Conservation (phyloP, 2,888 invertebrate species). For the Peribatodes rhomboidaria region DNA sequence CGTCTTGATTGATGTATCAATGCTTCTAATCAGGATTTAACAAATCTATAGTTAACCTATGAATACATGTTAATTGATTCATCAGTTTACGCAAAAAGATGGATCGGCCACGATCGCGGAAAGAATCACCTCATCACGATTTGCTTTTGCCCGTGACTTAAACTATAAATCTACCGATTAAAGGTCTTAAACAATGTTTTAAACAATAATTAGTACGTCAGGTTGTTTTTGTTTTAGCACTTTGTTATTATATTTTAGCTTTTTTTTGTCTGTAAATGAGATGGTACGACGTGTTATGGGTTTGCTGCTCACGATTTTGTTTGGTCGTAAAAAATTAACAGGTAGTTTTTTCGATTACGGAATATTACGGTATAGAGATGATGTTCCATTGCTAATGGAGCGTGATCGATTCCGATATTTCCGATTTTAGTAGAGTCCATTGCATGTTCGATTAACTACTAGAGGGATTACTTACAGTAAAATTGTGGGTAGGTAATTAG, state of each 20-base stretch:
- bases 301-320: slow-evolving; percentile 48
- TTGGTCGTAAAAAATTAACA: slow-evolving; percentile 22
- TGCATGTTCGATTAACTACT: not conserved
- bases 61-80: slow-evolving; percentile 58
- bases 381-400: slow-evolving; percentile 14
- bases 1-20: slow-evolving; percentile 42
- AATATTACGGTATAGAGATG: slow-evolving; percentile 14
- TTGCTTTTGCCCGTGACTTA: slow-evolving; percentile 58
- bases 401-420: slow-evolving; percentile 12
- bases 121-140: slow-evolving; percentile 68
- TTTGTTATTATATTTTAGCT: slow-evolving; percentile 48
- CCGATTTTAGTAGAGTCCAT: not conserved
- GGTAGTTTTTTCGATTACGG: slow-evolving; percentile 35
- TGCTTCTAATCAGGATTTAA: slow-evolving; percentile 38
- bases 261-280: slow-evolving; percentile 50
- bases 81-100: slow-evolving; percentile 53
- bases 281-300: slow-evolving; percentile 33
- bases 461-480: too few relatives aligned
- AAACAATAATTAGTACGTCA: slow-evolving; percentile 58
- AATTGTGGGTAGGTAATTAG: too few relatives aligned
- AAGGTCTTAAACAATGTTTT: slow-evolving; percentile 42
- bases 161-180: slow-evolving; percentile 35
- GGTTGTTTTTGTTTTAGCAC: slow-evolving; percentile 58
- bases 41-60: slow-evolving; percentile 37
- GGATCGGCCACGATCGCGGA: slow-evolving; percentile 74